Evolutionary conservation across 1,140 invertebrate species (phyloP).

Genomic region (Dendrolimus kikuchii): DNA sequence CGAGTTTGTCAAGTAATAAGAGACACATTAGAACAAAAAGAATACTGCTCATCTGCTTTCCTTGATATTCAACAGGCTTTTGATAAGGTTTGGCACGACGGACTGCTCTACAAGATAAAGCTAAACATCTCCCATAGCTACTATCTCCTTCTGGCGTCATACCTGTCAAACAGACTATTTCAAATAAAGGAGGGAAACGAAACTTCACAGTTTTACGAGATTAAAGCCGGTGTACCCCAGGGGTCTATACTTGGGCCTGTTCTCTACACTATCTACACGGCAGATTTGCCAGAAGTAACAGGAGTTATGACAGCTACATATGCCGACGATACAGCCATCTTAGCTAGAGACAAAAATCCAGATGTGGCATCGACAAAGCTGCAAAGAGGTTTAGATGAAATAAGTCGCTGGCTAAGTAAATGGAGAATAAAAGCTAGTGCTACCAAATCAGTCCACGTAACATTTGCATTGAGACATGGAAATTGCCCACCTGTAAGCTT

Average conservation of each 20-base stretch:
- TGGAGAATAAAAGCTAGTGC: too few relatives aligned
- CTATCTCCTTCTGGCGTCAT: not conserved
- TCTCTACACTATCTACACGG: slow-evolving; percentile 4
- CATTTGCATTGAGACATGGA: too few relatives aligned
- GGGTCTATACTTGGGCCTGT: slow-evolving; percentile 2
- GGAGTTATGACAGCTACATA: too few relatives aligned
- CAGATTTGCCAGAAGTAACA: slow-evolving; percentile 2
- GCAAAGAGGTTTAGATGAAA: too few relatives aligned
- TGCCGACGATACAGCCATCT: too few relatives aligned
- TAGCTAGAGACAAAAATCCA: too few relatives aligned
- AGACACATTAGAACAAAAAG: slow-evolving; percentile 18
- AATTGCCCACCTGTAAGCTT: too few relatives aligned
- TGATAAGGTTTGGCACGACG: slow-evolving; percentile 31
- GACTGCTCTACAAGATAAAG: slow-evolving; percentile 35
- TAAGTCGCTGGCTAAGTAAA: too few relatives aligned
- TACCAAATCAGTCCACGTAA: too few relatives aligned
- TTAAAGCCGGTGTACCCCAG: slow-evolving; percentile 1
- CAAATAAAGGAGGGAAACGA: not conserved
- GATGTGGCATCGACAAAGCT: too few relatives aligned
- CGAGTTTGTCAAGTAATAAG: slow-evolving; percentile 18
- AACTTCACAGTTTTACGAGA: not conserved
- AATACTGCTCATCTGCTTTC: slow-evolving; percentile 34
- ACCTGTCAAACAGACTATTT: not conserved
- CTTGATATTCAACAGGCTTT: slow-evolving; percentile 41
- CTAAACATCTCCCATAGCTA: not conserved